Evolutionary conservation across 2,888 invertebrate species (phyloP), one percentile per base, ranked within the genome.

Genomic region (Lomographa bimaculata): DNA sequence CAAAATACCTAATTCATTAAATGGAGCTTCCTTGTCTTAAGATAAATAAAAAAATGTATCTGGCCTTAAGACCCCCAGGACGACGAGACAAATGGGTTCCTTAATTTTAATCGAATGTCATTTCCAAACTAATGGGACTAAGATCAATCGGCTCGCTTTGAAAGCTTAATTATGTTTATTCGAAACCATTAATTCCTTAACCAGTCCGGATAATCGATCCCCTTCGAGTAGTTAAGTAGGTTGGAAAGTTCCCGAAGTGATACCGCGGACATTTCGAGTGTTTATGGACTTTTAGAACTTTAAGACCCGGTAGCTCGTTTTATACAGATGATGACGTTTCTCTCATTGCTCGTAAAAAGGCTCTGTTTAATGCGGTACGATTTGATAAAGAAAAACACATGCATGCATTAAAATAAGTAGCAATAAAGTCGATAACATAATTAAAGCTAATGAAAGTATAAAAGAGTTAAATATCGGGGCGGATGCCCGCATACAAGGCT

Each of bases 151-250:
- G 79, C 71, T 51, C 55, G 65, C 76, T 81, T 82, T 83, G 73
- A 80, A 77, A 79, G 77, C 77, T 81, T 82, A 81, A 85, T 85
- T 82, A 82, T 83, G 80, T 85, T 83, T 82, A 82, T 83, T 68
- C 55, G 69, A 64, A 71, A 58, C 74, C 81, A 84, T 87, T 81
- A 79, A 78, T 65, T 65, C 61, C 62, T 73, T 58, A 60, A 77
- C 77, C 70, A 80, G 79, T 78, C 76, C 62, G 40, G 65, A 74
- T 79, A 79, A 79, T 78, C 71, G 76, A 67, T 70, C 68, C 62
- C 52, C 66, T 71, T 61, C 55, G 54, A 65, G 66, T 64, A 68
- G 60, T 60, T 61, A 59, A 65, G 47, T 54, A 62, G 60, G 58
- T 70, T 69, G 33, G 60, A 73, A 75, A 73, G 64, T 74, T 74